phyloP scores from a whole-genome alignment of 2,113 vertebrate genomes.

The Ifrita kowaldi region DNA sequence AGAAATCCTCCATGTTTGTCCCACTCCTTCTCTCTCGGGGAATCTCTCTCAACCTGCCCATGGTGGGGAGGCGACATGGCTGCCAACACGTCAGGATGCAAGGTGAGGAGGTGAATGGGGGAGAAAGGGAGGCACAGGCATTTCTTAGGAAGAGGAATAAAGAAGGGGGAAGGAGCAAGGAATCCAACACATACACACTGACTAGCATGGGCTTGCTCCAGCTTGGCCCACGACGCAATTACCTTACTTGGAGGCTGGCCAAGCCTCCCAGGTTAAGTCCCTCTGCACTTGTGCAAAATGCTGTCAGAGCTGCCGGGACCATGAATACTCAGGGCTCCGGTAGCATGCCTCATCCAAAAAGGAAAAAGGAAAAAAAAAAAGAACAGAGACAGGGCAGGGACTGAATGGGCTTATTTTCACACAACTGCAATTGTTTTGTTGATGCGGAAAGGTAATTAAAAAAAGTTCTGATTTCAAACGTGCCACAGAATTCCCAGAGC shows the following conservation, averaged over 20 bases:
- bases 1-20: background rate
- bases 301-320: slow-evolving; percentile 5
- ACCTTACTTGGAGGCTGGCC: slow-evolving; percentile 43
- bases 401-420: slow-evolving; percentile 56
- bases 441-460: slow-evolving; percentile 69
- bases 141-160: background rate
- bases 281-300: slow-evolving; percentile 31
- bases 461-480: slow-evolving; percentile 78
- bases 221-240: background rate
- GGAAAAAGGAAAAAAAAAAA: background rate
- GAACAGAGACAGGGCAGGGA: slow-evolving; percentile 10
- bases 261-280: slow-evolving; percentile 19
- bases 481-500: slow-evolving; percentile 76
- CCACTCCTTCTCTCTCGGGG: background rate
- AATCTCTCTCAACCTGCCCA: background rate
- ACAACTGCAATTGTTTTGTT: slow-evolving; percentile 64
- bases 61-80: background rate
- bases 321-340: background rate
- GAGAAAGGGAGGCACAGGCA: background rate
- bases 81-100: background rate
- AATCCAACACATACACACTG: background rate
- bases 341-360: background rate
- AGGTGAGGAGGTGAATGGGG: background rate
- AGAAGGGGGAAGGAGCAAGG: background rate
- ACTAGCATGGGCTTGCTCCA: slow-evolving; percentile 34